A percentile compares a stretch with the other conserved stretches of the same genome.
Conservation (phyloP, 2,797 vertebrate species). For the Sciaenops ocellatus region DNA sequence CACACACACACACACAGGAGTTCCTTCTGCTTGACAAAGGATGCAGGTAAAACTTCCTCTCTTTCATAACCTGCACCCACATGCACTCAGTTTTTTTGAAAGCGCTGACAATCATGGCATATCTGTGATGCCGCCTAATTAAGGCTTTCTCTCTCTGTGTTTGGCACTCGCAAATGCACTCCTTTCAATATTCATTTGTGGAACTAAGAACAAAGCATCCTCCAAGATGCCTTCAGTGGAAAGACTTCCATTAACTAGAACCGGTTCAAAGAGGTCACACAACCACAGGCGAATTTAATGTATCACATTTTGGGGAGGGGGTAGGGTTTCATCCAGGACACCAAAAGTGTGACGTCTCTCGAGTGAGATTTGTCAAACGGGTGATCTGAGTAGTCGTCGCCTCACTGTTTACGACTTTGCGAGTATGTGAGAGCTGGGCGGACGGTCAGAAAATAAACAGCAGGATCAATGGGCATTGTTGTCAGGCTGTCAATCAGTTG, state of each 20-base stretch:
- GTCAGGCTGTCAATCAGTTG: constrained; percentile 52
- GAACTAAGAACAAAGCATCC: constrained; percentile 60
- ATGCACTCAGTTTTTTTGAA: constrained; percentile 58
- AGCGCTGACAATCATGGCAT: constrained; percentile 64
- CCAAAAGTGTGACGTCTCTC: not conserved
- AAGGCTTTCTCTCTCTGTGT: constrained; percentile 48
- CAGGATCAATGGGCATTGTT: constrained; percentile 57
- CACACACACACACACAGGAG: constrained; percentile 59
- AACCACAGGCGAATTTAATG: constrained; percentile 27
- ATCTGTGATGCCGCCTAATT: constrained; percentile 70
- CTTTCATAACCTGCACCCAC: constrained; percentile 66
- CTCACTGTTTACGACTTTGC: constrained; percentile 40
- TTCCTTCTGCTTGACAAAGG: constrained; percentile 33
- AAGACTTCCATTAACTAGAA: constrained; percentile 47
- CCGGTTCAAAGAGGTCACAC: constrained; percentile 38
- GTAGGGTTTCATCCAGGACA: not conserved
- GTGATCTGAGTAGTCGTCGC: constrained; percentile 22
- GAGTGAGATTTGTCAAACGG: constrained; percentile 26
- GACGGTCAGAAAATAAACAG: constrained; percentile 48
- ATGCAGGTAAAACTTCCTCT: constrained; percentile 61
- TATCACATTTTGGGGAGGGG: not conserved
- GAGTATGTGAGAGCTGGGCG: constrained; percentile 35
- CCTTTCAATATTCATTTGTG: constrained; percentile 68
- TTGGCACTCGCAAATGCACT: constrained; percentile 44
- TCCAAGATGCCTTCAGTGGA: constrained; percentile 47